These are phyloP conservation scores for Premnoplex brunnescens DNA, from an alignment of 2,797 vertebrate species.

Conservation along the genomic window DNA sequence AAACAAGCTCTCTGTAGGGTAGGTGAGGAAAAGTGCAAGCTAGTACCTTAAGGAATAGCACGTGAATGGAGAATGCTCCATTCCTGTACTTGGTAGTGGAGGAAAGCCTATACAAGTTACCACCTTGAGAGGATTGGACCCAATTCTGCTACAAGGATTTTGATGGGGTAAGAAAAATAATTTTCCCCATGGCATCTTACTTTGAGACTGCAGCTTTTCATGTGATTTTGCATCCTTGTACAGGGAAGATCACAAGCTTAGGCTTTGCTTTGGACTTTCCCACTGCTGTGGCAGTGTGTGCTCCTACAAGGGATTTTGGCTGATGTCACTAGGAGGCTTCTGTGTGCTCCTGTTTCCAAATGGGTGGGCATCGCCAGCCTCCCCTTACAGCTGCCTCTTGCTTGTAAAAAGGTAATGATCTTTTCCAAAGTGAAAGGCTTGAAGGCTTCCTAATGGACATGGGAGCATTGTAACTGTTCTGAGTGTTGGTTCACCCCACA, in stretches of 20 bases:
- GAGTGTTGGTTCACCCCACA: background rate
- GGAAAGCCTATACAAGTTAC: background rate
- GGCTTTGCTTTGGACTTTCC: background rate
- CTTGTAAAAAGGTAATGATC: background rate
- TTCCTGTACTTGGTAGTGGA: fast-evolving
- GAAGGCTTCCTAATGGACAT: background rate
- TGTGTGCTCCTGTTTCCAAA: background rate
- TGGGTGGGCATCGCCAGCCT: background rate
- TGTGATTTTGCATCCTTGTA: background rate
- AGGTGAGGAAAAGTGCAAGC: background rate
- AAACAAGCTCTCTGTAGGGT: background rate
- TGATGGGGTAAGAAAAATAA: background rate
- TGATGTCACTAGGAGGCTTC: background rate
- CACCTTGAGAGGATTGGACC: background rate
- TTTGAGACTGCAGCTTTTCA: background rate
- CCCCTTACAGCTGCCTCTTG: background rate
- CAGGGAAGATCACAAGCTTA: background rate
- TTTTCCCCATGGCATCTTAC: background rate
- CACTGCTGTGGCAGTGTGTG: background rate
- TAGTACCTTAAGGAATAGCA: background rate
- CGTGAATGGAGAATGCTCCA: background rate
- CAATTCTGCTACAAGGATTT: background rate
- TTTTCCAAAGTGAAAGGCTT: background rate
- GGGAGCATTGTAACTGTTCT: background rate
- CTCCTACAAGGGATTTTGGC: background rate